These are phyloP conservation scores for Anhinga rufa DNA, from an alignment of 2,113 vertebrate genomes.

Conservation along the genomic window DNA sequence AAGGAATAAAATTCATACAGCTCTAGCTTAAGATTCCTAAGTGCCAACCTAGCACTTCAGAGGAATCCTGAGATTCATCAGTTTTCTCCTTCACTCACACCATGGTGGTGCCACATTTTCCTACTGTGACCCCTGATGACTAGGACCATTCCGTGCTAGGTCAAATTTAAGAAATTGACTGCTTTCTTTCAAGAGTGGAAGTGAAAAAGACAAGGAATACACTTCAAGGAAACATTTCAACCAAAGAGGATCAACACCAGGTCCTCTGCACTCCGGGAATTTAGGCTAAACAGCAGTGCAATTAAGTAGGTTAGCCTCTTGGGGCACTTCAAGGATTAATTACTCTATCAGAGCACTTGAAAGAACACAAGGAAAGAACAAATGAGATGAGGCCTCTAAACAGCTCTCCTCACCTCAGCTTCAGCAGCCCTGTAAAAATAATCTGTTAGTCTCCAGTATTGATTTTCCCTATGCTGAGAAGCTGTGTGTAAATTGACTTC, in stretches of 20 bases:
- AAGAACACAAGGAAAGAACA: neutral
- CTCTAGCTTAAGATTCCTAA: neutral
- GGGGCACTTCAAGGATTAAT: slow-evolving; percentile 42
- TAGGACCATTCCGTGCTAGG: neutral
- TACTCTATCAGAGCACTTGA: neutral
- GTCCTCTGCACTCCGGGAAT: neutral
- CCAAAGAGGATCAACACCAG: neutral
- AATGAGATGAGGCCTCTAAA: neutral
- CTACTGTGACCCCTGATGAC: neutral
- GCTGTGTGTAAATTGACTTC: neutral
- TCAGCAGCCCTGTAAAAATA: neutral
- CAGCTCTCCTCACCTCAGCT: neutral
- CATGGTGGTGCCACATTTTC: neutral
- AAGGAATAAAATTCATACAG: neutral
- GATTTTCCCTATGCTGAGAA: neutral
- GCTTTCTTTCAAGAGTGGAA: neutral
- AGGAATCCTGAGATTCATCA: neutral
- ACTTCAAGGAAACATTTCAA: neutral
- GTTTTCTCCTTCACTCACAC: neutral
- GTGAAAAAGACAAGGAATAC: neutral
- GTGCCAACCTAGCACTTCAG: neutral
- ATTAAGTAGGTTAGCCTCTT: slow-evolving; percentile 5
- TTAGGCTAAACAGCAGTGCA: neutral
- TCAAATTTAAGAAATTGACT: neutral
- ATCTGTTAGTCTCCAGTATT: neutral